These are phyloP conservation scores for Drosophila cardini DNA, from an alignment of 1,140 invertebrate genomes.

Conservation along the genomic window DNA sequence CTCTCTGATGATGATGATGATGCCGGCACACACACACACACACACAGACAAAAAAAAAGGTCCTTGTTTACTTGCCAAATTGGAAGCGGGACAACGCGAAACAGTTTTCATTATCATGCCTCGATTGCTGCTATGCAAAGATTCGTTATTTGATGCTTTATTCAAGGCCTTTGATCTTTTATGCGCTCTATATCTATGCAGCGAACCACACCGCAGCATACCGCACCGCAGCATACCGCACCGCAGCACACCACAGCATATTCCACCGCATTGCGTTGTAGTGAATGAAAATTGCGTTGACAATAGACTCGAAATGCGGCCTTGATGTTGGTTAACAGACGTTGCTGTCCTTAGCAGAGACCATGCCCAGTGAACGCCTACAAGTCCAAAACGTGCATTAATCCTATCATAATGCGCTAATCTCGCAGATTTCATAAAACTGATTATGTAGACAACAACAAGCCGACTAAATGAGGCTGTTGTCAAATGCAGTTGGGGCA, in stretches of 20 bases:
- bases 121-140: slow-evolving; percentile 69
- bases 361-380: slow-evolving; percentile 4
- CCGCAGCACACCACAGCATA: neutral
- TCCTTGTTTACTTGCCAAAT: slow-evolving; percentile 37
- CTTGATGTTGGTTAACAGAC: slow-evolving; percentile 54
- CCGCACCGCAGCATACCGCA: neutral
- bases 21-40: neutral
- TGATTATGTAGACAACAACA: slow-evolving; percentile 53
- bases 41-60: neutral
- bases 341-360: slow-evolving; percentile 32
- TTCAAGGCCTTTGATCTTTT: slow-evolving; percentile 81
- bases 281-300: slow-evolving; percentile 48
- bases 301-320: slow-evolving; percentile 50
- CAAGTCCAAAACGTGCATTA: slow-evolving; percentile 52
- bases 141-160: slow-evolving; percentile 78
- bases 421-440: slow-evolving; percentile 69
- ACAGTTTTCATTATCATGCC: slow-evolving; percentile 79
- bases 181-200: slow-evolving; percentile 77
- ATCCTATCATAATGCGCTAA: slow-evolving; percentile 71
- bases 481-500: slow-evolving; percentile 46
- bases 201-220: slow-evolving; percentile 1
- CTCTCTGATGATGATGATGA: neutral
- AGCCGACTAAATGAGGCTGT: slow-evolving; percentile 17
- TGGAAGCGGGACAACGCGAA: slow-evolving; percentile 34
- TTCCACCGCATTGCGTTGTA: neutral